Evolutionary conservation across 64 coral and sea anemone genomes (phyloP), one percentile per base, ranked within the genome.

Genomic region (Trachythela sp.): DNA sequence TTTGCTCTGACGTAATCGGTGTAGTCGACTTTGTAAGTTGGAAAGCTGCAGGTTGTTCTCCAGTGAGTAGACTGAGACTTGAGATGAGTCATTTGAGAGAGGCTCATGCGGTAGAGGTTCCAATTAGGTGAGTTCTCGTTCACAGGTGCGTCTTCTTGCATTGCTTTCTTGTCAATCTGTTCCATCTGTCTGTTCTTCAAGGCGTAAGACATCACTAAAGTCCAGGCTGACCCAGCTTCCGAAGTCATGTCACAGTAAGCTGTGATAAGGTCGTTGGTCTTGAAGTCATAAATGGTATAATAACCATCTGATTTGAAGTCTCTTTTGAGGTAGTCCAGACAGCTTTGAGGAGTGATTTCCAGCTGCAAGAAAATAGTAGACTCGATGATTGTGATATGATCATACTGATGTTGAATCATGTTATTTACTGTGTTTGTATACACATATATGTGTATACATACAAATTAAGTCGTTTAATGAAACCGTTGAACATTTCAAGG

Each of bases 1-100:
- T 89, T 89, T 36, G 86, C 93, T 39, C 93, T 56, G 34, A 94
- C 38, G 52, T 94, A 94, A 85, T 94, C 93, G 17, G 43, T 77
- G 87, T 93, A 89, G 36, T 93, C 36, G 84, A 67, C 90, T 54
- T 85, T 52, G 87, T 75, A 49, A 80, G 37, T 17, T 34, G 34
- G 49, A 1, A 48, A 49, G 26, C 48, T 85, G 1, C 40, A 43
- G 10, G 27, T 27, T 85, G 24, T 11, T 20, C 70, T 70, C 86
- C 86, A 94, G 49, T 92, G 87, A 27, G 90, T 70, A 1, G 93
- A 94, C 15, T 88, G 77, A 18, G 30, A 85, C 42, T 56, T 86
- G 2, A 94, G 11, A 31, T 77, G 77, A 6, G 40, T 89, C 92
- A 94, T 94, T 48, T 70, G 36, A 24, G 43, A 83, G 26, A 84